Base-by-base conservation (phyloP, 1,140 invertebrate genomes). In the Hylaeus anthracinus region DNA sequence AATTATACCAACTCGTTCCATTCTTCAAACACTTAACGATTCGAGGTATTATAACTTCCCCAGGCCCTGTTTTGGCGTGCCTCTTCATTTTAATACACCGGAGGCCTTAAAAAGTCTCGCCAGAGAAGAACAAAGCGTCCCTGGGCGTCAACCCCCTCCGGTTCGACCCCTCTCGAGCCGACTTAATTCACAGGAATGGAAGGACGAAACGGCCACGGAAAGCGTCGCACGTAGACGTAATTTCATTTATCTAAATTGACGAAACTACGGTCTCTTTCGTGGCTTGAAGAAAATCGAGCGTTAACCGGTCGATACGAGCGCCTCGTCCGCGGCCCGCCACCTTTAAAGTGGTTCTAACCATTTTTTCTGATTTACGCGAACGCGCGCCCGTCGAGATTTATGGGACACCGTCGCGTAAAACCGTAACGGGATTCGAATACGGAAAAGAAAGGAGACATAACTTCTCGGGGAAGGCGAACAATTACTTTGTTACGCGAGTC, bases 321-420 rank as follows among this genome's bases (percentile, higher is more conserved):
- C n/a, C 26, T 12, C 12, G 1, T 14, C 37, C 4, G 37, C 61
- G 41, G 4, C 37, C 10, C 48, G 58, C 15, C 48, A 14, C 8
- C 12, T 64, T 79, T 45, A 72, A 79, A 79, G 70, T 56, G 70
- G 12, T 72, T 56, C 60, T 2, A n/a, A 48, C 60, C 70, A 79
- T 79, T 72, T 79, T 79, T 79, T 79, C 60, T 53, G 75, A 78
- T 78, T 78, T 78, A 78, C 75, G 58, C 39, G 56, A 63, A 15
- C 15, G 0, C 6, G 5, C 56, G n/a, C 2, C 58, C 67, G 56
- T 41, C 26, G 8, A 26, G 75, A 78, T 61, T 78, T 78, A 78
- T 78, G 12, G 56, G 15, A 26, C 45, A 3, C 5, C 60, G 12
- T 45, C 60, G 51, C 41, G 6, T 72, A 51, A 65, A 79, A 72